Evolutionary conservation across 92 coral and sea anemone species (phyloP).

Genomic region (Phenganax stokvisi): DNA sequence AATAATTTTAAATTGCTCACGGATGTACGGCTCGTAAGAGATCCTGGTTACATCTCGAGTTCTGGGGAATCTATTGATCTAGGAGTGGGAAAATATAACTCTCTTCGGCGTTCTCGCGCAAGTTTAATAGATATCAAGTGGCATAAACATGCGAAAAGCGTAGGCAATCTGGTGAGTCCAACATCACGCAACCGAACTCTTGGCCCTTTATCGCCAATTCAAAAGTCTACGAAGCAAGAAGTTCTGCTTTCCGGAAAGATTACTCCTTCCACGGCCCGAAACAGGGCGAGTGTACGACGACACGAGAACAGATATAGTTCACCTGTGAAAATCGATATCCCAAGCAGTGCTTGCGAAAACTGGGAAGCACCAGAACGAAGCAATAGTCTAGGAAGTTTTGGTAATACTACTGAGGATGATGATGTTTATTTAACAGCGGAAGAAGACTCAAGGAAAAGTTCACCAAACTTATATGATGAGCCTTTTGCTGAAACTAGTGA

Average conservation of each 20-base stretch:
- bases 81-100: conserved; percentile 52
- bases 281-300: not conserved
- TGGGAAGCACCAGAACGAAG: conserved; percentile 2
- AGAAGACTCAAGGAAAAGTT: conserved; percentile 1
- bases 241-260: not conserved
- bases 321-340: not conserved
- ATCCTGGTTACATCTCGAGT: conserved; percentile 38
- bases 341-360: not conserved
- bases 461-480: not conserved
- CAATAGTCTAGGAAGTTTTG: conserved; percentile 3
- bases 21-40: conserved; percentile 36
- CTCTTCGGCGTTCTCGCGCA: conserved; percentile 70
- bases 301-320: not conserved
- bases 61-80: conserved; percentile 37
- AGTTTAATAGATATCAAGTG: conserved; percentile 45
- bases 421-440: conserved; percentile 40
- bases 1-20: conserved; percentile 32
- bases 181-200: conserved; percentile 10
- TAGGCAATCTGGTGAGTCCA: conserved; percentile 32
- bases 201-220: not conserved
- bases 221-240: not conserved
- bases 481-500: not conserved
- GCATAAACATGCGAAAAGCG: conserved; percentile 33
- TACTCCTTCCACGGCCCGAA: not conserved
- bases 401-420: conserved; percentile 17